These are phyloP conservation scores for Drosophila pseudotalamancana DNA, from an alignment of 2,888 invertebrate genomes.

Conservation along the genomic window DNA sequence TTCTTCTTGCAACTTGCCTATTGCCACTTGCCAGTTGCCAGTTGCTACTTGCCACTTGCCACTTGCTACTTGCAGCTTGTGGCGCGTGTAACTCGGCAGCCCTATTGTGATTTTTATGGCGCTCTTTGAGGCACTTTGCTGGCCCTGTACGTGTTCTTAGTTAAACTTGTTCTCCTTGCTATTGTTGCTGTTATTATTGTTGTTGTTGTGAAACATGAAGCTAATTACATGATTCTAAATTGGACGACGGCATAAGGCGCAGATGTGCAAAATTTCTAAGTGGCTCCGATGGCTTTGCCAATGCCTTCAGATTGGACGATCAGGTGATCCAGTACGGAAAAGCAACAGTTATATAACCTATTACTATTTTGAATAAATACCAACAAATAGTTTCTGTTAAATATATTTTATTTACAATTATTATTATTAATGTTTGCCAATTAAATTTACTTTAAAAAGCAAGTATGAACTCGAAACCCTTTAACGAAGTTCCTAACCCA, in stretches of 20 bases:
- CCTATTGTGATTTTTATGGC: conserved; percentile 72
- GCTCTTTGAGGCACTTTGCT: conserved; percentile 49
- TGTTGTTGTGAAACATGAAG: conserved; percentile 57
- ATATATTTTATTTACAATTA: too few relatives aligned
- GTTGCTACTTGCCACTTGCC: too few relatives aligned
- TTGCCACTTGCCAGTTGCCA: too few relatives aligned
- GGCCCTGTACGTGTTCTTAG: conserved; percentile 62
- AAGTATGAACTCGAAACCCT: too few relatives aligned
- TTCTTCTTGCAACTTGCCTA: conserved; percentile 18
- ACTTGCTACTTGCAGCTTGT: conserved; percentile 31
- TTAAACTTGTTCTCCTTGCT: conserved; percentile 37
- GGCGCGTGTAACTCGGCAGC: conserved; percentile 71
- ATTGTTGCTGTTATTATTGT: conserved; percentile 20
- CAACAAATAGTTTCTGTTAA: too few relatives aligned
- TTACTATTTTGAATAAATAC: not conserved
- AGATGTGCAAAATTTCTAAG: conserved; percentile 66
- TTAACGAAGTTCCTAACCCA: too few relatives aligned
- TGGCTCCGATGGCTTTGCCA: conserved; percentile 21
- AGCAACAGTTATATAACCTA: not conserved
- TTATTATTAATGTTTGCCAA: too few relatives aligned
- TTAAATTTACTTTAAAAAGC: too few relatives aligned
- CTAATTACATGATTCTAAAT: conserved; percentile 63
- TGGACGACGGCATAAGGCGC: conserved; percentile 55
- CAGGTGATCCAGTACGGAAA: conserved; percentile 46
- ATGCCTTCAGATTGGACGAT: not conserved